A percentile compares a stretch with the other conserved stretches of the same genome.
phyloP scores from a whole-genome alignment of 2,113 vertebrate genomes.

The Scomber japonicus region DNA sequence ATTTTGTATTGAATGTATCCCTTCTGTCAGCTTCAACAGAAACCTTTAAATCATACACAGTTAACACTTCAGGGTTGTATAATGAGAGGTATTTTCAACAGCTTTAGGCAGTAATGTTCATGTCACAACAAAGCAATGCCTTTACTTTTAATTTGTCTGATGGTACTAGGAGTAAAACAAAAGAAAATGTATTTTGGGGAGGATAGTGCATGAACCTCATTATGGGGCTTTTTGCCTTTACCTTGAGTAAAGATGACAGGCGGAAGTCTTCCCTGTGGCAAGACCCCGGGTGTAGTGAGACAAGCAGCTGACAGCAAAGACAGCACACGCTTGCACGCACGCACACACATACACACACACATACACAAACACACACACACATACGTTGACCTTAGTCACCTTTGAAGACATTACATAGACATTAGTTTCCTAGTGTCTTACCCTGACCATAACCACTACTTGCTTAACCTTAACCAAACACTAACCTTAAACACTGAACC shows the following conservation, averaged over 20 bases:
- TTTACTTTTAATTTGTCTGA: constrained; percentile 8
- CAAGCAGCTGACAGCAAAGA: constrained; percentile 67
- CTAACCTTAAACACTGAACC: too few species aligned
- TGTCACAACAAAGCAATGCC: not conserved
- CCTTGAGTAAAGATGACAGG: constrained; percentile 77
- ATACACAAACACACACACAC: constrained; percentile 12
- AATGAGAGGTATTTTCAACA: not conserved
- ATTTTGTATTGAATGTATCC: too few species aligned
- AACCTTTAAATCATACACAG: not conserved
- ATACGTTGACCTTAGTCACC: not conserved
- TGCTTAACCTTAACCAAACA: too few species aligned
- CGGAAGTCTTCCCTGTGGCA: constrained; percentile 64
- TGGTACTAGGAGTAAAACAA: constrained; percentile 16
- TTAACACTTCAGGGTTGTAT: not conserved
- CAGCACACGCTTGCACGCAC: not conserved
- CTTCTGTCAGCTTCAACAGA: not conserved
- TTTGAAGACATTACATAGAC: too few species aligned
- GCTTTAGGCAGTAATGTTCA: not conserved
- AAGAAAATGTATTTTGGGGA: constrained; percentile 32
- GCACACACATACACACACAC: not conserved
- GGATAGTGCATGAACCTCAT: constrained; percentile 49
- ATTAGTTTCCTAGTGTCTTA: too few species aligned
- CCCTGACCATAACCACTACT: too few species aligned
- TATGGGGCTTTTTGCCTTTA: constrained; percentile 49
- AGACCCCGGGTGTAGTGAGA: constrained; percentile 59